Percentiles rank a stretch among this genome's conserved stretches.
Conservation (phyloP, 2,113 vertebrate genomes). For the Okapia johnstoni region DNA sequence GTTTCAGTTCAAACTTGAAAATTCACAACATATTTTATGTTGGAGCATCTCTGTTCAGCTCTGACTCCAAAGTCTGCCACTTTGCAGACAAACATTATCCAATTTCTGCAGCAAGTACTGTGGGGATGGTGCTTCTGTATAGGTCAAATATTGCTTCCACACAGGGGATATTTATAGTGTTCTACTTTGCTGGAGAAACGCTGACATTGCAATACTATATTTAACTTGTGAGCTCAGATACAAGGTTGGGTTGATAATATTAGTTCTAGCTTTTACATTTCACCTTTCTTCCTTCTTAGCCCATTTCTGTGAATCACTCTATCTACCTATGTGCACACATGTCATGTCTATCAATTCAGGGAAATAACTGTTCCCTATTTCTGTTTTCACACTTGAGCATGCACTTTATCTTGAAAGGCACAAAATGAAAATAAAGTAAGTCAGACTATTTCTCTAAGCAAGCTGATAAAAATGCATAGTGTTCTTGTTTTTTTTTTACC, state of each 20-base stretch:
- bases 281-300: constrained; percentile 20
- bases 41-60: not conserved
- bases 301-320: constrained; percentile 18
- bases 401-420: not conserved
- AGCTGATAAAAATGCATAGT: not conserved
- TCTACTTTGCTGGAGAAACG: constrained; percentile 53
- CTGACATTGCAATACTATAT: constrained; percentile 50
- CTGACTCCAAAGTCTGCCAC: not conserved
- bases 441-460: constrained; percentile 31
- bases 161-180: constrained; percentile 56
- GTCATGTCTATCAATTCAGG: constrained; percentile 31
- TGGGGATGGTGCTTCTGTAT: constrained; percentile 14
- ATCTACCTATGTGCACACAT: constrained; percentile 24
- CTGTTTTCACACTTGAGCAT: not conserved
- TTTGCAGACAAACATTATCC: constrained; percentile 23
- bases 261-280: constrained; percentile 32
- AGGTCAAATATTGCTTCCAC: constrained; percentile 53
- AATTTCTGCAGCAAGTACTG: constrained; percentile 40
- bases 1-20: not conserved
- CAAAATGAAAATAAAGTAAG: constrained; percentile 39
- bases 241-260: constrained; percentile 53
- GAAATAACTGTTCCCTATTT: not conserved
- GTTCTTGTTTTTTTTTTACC: not conserved
- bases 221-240: constrained; percentile 62
- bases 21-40: not conserved